These are phyloP conservation scores for Zaprionus obscuricornis DNA, from an alignment of 2,888 invertebrate species.

Conservation along the genomic window DNA sequence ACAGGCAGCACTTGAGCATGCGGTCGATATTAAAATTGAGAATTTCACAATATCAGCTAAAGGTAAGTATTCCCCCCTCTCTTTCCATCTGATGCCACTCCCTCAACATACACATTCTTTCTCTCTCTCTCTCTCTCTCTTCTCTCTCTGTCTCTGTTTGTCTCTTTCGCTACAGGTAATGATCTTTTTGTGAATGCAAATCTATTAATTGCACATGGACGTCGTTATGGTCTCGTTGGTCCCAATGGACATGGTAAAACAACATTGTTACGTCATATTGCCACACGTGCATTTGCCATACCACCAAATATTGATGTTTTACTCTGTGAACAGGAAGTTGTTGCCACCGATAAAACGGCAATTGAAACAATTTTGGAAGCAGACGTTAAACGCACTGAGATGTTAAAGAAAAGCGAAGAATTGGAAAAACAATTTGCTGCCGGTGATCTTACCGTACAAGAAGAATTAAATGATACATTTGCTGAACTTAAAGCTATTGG, in stretches of 20 bases:
- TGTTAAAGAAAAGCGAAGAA: slow-evolving; percentile 92
- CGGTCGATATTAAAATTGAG: slow-evolving; percentile 98
- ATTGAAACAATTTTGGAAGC: slow-evolving; percentile 97
- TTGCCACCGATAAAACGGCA: slow-evolving; percentile 96
- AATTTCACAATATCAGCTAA: slow-evolving; percentile 99
- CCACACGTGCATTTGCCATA: slow-evolving; percentile 94
- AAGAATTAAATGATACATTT: slow-evolving; percentile 94
- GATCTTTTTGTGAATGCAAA: slow-evolving; percentile 98
- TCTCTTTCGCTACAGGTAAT: slow-evolving; percentile 85
- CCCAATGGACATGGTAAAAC: slow-evolving; percentile 99
- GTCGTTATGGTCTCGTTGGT: slow-evolving; percentile 98
- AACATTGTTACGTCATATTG: slow-evolving; percentile 96
- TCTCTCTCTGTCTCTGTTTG: neutral
- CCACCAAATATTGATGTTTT: slow-evolving; percentile 98
- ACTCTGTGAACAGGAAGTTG: slow-evolving; percentile 99
- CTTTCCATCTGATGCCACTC: neutral
- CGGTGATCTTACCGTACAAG: slow-evolving; percentile 90
- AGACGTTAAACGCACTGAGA: slow-evolving; percentile 92
- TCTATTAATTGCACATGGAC: slow-evolving; percentile 94
- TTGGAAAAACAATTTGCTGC: slow-evolving; percentile 90
- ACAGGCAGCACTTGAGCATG: slow-evolving; percentile 93
- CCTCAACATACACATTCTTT: neutral
- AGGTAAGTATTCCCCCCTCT: slow-evolving; percentile 82
- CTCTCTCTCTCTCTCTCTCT: neutral
- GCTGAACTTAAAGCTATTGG: slow-evolving; percentile 97